Percentiles rank a stretch among this genome's conserved stretches.
Conservation (phyloP, 1,140 invertebrate genomes). For the Zaprionus capensis region DNA sequence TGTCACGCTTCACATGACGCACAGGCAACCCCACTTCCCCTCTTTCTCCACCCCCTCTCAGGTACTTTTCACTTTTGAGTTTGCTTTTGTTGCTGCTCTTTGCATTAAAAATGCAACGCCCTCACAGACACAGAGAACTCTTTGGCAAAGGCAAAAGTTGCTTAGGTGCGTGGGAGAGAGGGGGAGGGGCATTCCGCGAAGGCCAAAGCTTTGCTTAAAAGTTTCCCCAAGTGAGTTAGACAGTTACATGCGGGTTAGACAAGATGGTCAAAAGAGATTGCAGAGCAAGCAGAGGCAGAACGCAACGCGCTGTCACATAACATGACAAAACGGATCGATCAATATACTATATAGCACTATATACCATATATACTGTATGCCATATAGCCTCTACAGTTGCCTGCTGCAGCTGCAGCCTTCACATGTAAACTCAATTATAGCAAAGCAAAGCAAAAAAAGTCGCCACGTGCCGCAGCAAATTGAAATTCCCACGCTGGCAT, state of each 20-base stretch:
- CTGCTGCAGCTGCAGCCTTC: background rate
- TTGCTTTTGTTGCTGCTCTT: slow-evolving; percentile 37
- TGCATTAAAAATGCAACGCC: slow-evolving; percentile 77
- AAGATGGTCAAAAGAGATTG: slow-evolving; percentile 54
- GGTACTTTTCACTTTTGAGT: slow-evolving; percentile 39
- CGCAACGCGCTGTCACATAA: background rate
- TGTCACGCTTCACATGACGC: slow-evolving; percentile 18
- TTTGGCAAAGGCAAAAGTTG: slow-evolving; percentile 48
- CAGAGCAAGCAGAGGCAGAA: slow-evolving; percentile 10
- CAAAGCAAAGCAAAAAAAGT: background rate
- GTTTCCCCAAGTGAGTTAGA: slow-evolving; percentile 27
- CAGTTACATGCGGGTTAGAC: slow-evolving; percentile 55
- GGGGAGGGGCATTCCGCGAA: no score
- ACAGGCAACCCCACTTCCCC: slow-evolving; percentile 1
- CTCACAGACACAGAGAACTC: slow-evolving; percentile 21
- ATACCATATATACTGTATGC: slow-evolving; percentile 2
- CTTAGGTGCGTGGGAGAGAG: slow-evolving; percentile 20
- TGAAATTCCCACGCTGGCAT: slow-evolving; percentile 68
- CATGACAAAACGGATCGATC: slow-evolving; percentile 34
- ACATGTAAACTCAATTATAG: slow-evolving; percentile 1
- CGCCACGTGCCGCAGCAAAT: slow-evolving; percentile 59
- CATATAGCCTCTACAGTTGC: background rate
- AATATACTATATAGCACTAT: slow-evolving; percentile 34
- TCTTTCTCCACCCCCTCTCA: background rate
- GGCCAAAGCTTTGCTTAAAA: slow-evolving; percentile 49